Conservation (phyloP, 2,797 vertebrate genomes). For the Harpagifer antarcticus region DNA sequence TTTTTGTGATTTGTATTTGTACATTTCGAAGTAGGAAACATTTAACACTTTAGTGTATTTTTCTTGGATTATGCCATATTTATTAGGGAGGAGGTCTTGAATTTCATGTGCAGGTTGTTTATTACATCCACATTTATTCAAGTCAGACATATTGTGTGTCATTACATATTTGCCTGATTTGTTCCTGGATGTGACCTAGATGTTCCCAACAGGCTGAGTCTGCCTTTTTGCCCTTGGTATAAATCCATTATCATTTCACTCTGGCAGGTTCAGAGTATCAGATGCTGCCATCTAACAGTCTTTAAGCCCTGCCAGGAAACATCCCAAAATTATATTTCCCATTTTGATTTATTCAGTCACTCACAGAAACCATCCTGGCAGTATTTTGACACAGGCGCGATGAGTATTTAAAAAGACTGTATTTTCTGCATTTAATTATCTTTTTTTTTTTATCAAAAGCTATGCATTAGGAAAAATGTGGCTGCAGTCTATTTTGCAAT, state of each 20-base stretch:
- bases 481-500: not conserved
- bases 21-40: not conserved
- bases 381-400: conserved; percentile 5
- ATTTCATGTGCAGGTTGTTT: not conserved
- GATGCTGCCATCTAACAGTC: conserved; percentile 33
- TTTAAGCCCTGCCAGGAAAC: conserved; percentile 35
- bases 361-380: conserved; percentile 9
- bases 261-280: conserved; percentile 41
- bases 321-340: conserved; percentile 27
- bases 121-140: not conserved
- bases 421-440: not conserved
- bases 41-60: not conserved
- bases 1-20: not conserved
- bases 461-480: not conserved
- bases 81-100: not conserved
- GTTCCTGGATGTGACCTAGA: conserved; percentile 3
- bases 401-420: conserved; percentile 9
- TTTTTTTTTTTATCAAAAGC: too few species aligned
- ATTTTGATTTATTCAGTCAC: conserved; percentile 35
- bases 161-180: not conserved
- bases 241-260: conserved; percentile 33
- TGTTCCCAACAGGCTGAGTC: conserved; percentile 9
- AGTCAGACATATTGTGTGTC: not conserved
- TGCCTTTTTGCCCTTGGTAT: conserved; percentile 26
- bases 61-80: not conserved